Conservation (phyloP, 2,113 vertebrate species). For the Neotoma lepida region DNA sequence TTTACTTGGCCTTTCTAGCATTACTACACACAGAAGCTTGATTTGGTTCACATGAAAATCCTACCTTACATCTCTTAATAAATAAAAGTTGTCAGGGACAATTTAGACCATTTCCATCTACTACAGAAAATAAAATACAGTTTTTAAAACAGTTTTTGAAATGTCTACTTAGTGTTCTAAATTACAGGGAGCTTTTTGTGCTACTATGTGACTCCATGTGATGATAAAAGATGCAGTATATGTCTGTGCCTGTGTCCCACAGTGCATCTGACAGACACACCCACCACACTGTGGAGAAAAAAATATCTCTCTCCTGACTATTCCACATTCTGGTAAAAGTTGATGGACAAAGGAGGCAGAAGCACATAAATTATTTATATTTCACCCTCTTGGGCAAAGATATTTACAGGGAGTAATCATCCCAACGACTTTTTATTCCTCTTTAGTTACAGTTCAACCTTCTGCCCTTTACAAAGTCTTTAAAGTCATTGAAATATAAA, state of each 20-base stretch:
- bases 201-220: accelerated
- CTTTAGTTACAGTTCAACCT: background rate
- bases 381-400: background rate
- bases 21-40: background rate
- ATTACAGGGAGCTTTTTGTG: background rate
- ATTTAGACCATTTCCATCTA: background rate
- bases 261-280: background rate
- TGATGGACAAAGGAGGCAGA: no score
- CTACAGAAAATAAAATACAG: constrained; percentile 22
- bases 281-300: background rate
- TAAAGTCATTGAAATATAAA: background rate
- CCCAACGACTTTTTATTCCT: background rate
- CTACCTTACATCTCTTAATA: background rate
- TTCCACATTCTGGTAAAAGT: background rate
- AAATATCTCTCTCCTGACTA: background rate
- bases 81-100: background rate
- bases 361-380: background rate
- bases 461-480: background rate
- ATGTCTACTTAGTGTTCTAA: background rate
- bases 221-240: background rate
- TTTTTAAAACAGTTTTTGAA: background rate
- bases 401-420: background rate
- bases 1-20: background rate
- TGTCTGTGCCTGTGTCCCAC: background rate
- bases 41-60: background rate